phyloP scores from a whole-genome alignment of 2,888 invertebrate genomes.

The Pterostichus madidus region DNA sequence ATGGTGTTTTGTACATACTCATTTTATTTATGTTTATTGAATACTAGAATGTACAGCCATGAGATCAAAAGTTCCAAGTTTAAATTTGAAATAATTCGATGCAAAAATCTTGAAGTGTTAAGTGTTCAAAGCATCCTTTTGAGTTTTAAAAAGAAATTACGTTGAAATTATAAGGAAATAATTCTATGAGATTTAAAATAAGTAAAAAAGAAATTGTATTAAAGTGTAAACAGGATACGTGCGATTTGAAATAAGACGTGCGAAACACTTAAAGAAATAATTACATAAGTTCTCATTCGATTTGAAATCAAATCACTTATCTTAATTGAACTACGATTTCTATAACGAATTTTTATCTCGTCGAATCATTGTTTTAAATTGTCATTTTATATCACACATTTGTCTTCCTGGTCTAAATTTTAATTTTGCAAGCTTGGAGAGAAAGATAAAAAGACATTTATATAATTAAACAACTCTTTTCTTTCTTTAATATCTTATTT shows the following conservation, averaged over 20 bases:
- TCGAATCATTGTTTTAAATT: slow-evolving; percentile 57
- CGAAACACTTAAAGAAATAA: slow-evolving; percentile 39
- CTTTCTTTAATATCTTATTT: too few species aligned
- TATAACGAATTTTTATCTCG: slow-evolving; percentile 53
- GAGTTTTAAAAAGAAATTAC: not conserved
- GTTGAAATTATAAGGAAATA: not conserved
- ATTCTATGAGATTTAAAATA: too few species aligned
- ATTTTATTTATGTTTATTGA: too few species aligned
- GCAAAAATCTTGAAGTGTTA: too few species aligned
- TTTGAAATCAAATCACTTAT: slow-evolving; percentile 48
- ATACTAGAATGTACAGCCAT: too few species aligned
- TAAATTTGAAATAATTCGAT: too few species aligned
- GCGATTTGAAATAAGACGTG: slow-evolving; percentile 27
- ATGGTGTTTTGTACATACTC: too few species aligned
- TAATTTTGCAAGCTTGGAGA: slow-evolving; percentile 9
- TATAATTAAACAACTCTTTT: too few species aligned
- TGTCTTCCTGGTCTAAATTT: slow-evolving; percentile 38
- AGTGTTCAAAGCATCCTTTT: too few species aligned
- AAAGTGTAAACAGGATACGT: slow-evolving; percentile 23
- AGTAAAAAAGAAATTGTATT: too few species aligned
- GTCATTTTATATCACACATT: slow-evolving; percentile 45
- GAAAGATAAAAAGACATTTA: not conserved
- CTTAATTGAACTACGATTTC: slow-evolving; percentile 44
- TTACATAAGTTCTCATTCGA: slow-evolving; percentile 48
- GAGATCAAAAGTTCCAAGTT: too few species aligned